Evolutionary conservation across 2,888 invertebrate species (phyloP).

Genomic region (Volucella bombylans): DNA sequence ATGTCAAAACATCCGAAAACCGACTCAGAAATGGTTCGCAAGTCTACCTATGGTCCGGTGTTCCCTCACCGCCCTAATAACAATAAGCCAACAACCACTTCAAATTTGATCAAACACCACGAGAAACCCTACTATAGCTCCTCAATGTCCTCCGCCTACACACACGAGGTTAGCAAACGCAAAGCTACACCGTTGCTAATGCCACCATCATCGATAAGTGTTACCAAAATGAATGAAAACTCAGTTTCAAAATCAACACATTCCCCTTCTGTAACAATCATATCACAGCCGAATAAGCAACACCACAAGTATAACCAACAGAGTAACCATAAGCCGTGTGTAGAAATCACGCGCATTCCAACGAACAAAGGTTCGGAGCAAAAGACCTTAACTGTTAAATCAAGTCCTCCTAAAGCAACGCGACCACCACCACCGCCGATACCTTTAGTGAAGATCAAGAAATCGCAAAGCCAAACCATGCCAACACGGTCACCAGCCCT

Average conservation of each 20-base stretch:
- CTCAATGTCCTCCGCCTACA: conserved; percentile 76
- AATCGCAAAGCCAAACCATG: conserved; percentile 76
- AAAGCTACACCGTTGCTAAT: conserved; percentile 75
- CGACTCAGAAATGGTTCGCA: conserved; percentile 76
- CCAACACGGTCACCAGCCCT: conserved; percentile 73
- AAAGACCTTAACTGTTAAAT: conserved; percentile 72
- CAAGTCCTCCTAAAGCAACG: conserved; percentile 78
- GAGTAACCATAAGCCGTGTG: conserved; percentile 76
- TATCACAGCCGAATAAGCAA: conserved; percentile 57
- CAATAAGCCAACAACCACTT: conserved; percentile 29
- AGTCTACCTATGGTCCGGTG: conserved; percentile 71
- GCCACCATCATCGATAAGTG: conserved; percentile 80
- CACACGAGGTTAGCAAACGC: conserved; percentile 75
- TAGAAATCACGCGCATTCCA: conserved; percentile 80
- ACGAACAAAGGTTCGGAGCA: conserved; percentile 32
- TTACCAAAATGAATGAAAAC: conserved; percentile 61
- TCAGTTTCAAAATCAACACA: conserved; percentile 35
- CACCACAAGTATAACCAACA: conserved; percentile 61
- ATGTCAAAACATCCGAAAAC: conserved; percentile 78
- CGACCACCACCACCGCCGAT: conserved; percentile 84
- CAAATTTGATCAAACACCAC: conserved; percentile 45
- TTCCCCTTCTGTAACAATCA: conserved; percentile 74
- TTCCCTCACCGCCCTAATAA: conserved; percentile 10
- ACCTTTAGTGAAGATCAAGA: conserved; percentile 83
- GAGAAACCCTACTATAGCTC: conserved; percentile 76